These are phyloP conservation scores for Xanthorhoe designata DNA, from an alignment of 2,888 invertebrate species.

Conservation along the genomic window DNA sequence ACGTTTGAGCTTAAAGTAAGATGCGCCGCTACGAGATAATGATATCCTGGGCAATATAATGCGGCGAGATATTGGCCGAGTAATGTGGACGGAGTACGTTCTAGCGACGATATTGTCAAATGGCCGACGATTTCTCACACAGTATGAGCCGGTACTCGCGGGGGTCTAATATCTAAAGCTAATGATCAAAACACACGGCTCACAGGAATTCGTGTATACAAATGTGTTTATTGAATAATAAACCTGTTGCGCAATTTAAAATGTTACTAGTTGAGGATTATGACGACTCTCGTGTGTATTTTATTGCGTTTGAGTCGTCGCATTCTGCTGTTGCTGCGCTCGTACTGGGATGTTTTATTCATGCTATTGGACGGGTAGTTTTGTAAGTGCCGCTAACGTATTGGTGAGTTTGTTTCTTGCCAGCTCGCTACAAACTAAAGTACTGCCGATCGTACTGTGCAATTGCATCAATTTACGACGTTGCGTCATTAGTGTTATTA, in stretches of 20 bases:
- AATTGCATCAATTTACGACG: slow-evolving; percentile 54
- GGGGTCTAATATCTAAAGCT: slow-evolving; percentile 73
- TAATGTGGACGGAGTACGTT: slow-evolving; percentile 59
- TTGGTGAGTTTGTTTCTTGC: slow-evolving; percentile 39
- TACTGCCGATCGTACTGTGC: slow-evolving; percentile 33
- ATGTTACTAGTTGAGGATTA: slow-evolving; percentile 61
- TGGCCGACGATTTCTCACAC: slow-evolving; percentile 75
- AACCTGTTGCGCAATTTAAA: slow-evolving; percentile 67
- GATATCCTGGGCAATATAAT: slow-evolving; percentile 62
- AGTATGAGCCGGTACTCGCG: slow-evolving; percentile 70
- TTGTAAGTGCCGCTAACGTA: slow-evolving; percentile 46
- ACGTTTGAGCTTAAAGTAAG: slow-evolving; percentile 45
- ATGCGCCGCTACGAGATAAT: slow-evolving; percentile 60
- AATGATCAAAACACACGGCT: slow-evolving; percentile 74
- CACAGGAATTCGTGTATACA: slow-evolving; percentile 69
- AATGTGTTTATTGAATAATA: slow-evolving; percentile 75
- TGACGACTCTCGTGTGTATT: slow-evolving; percentile 59
- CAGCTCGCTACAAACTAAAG: slow-evolving; percentile 31
- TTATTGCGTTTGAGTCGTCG: slow-evolving; percentile 55
- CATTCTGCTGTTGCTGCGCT: slow-evolving; percentile 53
- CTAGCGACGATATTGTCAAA: slow-evolving; percentile 73
- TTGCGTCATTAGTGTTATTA: slow-evolving; percentile 58
- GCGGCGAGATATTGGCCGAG: slow-evolving; percentile 57
- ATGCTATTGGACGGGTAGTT: slow-evolving; percentile 57
- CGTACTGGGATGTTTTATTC: slow-evolving; percentile 59